Evolutionary conservation across 2,888 invertebrate species (phyloP).

Genomic region (Cyrtodaria siliqua): DNA sequence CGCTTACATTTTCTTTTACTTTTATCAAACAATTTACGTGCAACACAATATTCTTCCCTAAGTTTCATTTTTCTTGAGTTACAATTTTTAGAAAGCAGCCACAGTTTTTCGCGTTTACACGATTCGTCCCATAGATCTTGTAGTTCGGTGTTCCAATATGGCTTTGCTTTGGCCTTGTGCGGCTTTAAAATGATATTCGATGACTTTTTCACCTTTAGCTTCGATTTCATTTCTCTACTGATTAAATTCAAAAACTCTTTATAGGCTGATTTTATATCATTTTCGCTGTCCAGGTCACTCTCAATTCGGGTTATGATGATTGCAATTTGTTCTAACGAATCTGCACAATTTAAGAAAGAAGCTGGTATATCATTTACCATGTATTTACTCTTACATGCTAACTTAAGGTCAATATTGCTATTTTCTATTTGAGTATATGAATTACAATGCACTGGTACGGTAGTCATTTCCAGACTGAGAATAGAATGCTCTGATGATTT

Average conservation of each 20-base stretch:
- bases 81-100: constrained; percentile 2
- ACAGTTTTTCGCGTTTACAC: constrained; percentile 7
- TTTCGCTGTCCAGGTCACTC: not conserved
- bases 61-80: not conserved
- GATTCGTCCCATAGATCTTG: constrained; percentile 7
- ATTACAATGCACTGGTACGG: too few relatives aligned
- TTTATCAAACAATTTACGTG: constrained; percentile 6
- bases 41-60: not conserved
- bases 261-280: constrained; percentile 4
- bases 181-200: not conserved
- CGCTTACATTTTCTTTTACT: constrained; percentile 14
- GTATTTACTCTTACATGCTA: too few relatives aligned
- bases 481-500: constrained; percentile 9
- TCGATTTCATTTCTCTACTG: constrained; percentile 1
- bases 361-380: too few relatives aligned
- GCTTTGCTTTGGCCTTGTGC: constrained; percentile 9
- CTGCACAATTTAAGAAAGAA: not conserved
- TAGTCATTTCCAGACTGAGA: not conserved
- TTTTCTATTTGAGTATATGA: too few relatives aligned
- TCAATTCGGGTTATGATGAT: not conserved
- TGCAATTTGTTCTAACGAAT: not conserved
- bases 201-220: not conserved
- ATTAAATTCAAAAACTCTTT: constrained; percentile 1
- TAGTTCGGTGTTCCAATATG: constrained; percentile 5
- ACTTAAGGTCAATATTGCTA: too few relatives aligned